Evolutionary conservation across 2,888 invertebrate species (phyloP).

Genomic region (Syrphus vitripennis): DNA sequence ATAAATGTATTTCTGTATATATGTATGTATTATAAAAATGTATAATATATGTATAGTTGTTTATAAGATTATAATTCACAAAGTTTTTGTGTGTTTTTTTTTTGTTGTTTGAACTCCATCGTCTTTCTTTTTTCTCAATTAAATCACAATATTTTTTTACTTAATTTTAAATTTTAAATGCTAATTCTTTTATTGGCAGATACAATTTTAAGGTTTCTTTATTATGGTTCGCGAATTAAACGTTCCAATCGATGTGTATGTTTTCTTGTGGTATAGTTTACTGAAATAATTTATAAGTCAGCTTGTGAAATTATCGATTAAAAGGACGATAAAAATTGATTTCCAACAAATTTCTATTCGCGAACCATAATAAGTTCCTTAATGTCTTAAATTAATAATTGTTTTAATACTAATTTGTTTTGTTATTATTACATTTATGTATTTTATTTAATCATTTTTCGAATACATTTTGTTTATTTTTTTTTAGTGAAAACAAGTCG

Average conservation of each 20-base stretch:
- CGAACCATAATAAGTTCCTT: background rate
- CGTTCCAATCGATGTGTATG: background rate
- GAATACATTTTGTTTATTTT: no score
- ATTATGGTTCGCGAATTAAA: background rate
- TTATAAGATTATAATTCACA: background rate
- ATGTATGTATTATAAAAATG: background rate
- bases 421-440: background rate
- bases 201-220: background rate
- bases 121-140: slow-evolving; percentile 28
- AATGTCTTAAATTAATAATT: background rate
- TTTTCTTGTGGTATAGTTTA: background rate
- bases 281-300: background rate
- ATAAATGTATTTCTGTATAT: background rate
- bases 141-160: slow-evolving; percentile 56
- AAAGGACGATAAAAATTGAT: background rate
- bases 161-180: slow-evolving; percentile 41
- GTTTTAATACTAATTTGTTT: background rate
- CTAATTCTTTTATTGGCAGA: slow-evolving; percentile 51
- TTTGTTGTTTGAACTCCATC: slow-evolving; percentile 19
- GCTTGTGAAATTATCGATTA: background rate
- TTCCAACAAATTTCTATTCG: background rate
- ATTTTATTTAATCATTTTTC: background rate
- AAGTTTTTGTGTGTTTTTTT: background rate
- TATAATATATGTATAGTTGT: no score
- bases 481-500: no score